Percentiles rank a stretch among this genome's conserved stretches.
Conservation (phyloP, 2,113 vertebrate species). For the Myodes glareolus region DNA sequence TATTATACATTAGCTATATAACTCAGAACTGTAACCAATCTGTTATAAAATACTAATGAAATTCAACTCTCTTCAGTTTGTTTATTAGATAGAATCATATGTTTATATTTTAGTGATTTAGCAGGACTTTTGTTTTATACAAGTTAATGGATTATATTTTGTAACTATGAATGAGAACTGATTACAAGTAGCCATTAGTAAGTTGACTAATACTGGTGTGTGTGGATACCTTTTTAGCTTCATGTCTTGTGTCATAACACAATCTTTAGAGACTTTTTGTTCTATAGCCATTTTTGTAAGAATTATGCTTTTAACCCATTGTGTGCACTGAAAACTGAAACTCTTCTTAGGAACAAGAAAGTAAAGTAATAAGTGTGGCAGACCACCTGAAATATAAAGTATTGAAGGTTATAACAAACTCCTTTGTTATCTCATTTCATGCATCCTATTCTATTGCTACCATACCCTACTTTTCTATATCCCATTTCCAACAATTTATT, state of each 20-base stretch:
- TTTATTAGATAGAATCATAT: constrained; percentile 65
- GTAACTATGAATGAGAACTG: constrained; percentile 45
- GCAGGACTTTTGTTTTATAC: constrained; percentile 73
- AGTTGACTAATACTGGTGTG: neutral
- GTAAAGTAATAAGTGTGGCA: neutral
- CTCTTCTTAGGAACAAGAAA: neutral
- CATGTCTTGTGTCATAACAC: neutral
- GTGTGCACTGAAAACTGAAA: neutral
- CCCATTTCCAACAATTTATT: neutral
- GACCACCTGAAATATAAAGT: neutral
- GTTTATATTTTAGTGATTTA: constrained; percentile 76
- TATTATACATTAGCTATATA: constrained; percentile 64
- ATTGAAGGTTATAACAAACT: neutral
- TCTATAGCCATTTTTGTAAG: constrained; percentile 35
- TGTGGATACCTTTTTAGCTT: neutral
- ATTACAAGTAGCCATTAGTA: constrained; percentile 55
- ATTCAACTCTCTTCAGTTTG: constrained; percentile 64
- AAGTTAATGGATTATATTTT: constrained; percentile 67
- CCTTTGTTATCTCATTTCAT: neutral
- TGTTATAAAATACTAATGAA: constrained; percentile 66
- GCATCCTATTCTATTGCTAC: neutral
- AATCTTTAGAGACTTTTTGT: neutral
- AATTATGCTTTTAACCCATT: neutral
- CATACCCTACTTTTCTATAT: neutral
- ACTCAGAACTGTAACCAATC: constrained; percentile 64